Base-by-base conservation (phyloP, 1,140 invertebrate genomes). In the Diabrotica undecimpunctata region DNA sequence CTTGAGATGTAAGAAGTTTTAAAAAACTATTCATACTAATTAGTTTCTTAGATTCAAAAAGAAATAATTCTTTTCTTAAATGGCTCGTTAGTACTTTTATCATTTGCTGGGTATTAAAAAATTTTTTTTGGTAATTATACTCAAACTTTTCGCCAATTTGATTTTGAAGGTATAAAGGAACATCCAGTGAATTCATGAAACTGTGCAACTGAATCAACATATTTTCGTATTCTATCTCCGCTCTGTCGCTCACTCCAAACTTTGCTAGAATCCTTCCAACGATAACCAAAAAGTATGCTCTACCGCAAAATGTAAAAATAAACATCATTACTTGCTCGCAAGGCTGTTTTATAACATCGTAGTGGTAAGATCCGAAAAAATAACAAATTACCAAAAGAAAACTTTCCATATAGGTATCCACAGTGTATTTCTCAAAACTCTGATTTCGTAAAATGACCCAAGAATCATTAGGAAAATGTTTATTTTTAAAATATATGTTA, bases 101-200 rank as follows among this genome's bases (percentile, higher is more conserved):
- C 41, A 46, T 46, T 46, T 46, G 41, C 6, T 46, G 8, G 8
- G n/a, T n/a, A n/a, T 46, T 46, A 6, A 46, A 46, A 46, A 46
- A 46, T n/a, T 46, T 46, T 46, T n/a, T 46, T 46, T 46, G 41
- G 41, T 46, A 46, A 46, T n/a, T 46, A n/a, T 46, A 46, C n/a
- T 46, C 41, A 46, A 46, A 46, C n/a, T n/a, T 46, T n/a, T 46
- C 41, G 5, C 8, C n/a, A 46, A 46, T n/a, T 46, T 46, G 41
- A 46, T 46, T n/a, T 46, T 46, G 8, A 46, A 46, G 8, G n/a
- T 46, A 8, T 8, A 8, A 10, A 46, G 41, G 41, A 46, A 46
- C 41, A 46, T 46, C 8, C 41, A 10, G 41, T 2, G 41, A 8
- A n/a, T 8, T 4, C 41, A 46, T 46, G 41, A 10, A 46, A n/a